Percentiles rank a stretch among this genome's conserved stretches.
Evolutionary conservation across 2,888 invertebrate species (phyloP).

Genomic region (Siphonodentalium dalli): DNA sequence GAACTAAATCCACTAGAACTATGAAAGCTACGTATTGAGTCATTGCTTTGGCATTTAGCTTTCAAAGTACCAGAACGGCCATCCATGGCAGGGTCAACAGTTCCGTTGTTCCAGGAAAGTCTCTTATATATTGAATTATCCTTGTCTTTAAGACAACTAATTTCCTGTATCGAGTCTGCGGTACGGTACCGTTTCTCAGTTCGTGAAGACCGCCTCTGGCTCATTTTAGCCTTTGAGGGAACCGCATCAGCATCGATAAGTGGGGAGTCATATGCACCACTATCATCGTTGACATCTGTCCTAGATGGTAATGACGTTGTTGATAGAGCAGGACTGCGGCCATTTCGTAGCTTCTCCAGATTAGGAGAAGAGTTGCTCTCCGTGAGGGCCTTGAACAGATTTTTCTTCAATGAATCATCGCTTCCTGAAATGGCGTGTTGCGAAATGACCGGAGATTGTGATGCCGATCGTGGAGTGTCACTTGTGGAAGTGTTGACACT

Average conservation of each 20-base stretch:
- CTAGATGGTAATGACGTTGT: too few species aligned
- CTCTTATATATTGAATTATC: conserved; percentile 71
- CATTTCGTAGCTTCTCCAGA: too few species aligned
- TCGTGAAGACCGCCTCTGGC: conserved; percentile 54
- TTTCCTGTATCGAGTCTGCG: conserved; percentile 74
- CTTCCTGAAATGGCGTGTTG: too few species aligned
- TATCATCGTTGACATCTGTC: too few species aligned
- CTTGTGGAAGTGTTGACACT: too few species aligned
- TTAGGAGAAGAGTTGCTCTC: neutral
- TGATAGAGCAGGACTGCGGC: too few species aligned
- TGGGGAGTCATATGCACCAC: conserved; percentile 37
- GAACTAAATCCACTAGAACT: conserved; percentile 67
- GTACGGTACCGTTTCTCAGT: conserved; percentile 71
- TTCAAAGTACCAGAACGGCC: conserved; percentile 43
- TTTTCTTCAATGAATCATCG: neutral
- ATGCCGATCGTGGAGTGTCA: too few species aligned
- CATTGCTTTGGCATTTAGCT: conserved; percentile 59
- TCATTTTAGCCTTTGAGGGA: conserved; percentile 48
- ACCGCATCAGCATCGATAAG: conserved; percentile 44
- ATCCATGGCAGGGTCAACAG: conserved; percentile 48
- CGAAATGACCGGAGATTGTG: too few species aligned
- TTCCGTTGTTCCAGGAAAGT: conserved; percentile 72
- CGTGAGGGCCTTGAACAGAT: neutral
- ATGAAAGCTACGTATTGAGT: conserved; percentile 65
- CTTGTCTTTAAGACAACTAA: conserved; percentile 57